These are phyloP conservation scores for Grammomys dolichurus DNA, from an alignment of 2,113 vertebrate genomes.

Conservation along the genomic window DNA sequence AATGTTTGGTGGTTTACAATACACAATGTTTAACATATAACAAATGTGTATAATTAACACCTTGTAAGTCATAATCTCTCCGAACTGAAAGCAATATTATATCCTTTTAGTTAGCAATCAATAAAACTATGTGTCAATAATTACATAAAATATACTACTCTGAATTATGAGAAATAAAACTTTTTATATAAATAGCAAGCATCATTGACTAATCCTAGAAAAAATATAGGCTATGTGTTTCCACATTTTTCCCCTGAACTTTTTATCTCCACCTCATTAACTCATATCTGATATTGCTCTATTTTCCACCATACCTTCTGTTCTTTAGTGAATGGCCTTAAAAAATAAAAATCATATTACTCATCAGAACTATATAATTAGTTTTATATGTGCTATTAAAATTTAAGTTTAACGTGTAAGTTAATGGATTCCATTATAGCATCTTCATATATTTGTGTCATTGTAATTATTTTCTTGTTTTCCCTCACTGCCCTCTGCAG, in stretches of 20 bases:
- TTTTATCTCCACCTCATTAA: background rate
- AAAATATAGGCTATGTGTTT: slow-evolving; percentile 6
- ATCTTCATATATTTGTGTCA: background rate
- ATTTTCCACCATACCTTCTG: slow-evolving; percentile 1
- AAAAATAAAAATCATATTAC: slow-evolving; percentile 23
- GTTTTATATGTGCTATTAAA: background rate
- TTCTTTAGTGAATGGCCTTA: background rate
- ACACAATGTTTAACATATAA: slow-evolving; percentile 9
- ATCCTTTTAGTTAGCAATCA: background rate
- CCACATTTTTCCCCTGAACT: background rate
- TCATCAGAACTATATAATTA: background rate
- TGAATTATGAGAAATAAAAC: background rate
- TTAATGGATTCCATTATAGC: background rate
- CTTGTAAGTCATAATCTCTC: background rate
- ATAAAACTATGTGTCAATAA: slow-evolving; percentile 40
- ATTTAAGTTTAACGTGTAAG: background rate
- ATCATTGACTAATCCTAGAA: background rate
- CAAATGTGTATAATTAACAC: background rate
- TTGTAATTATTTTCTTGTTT: background rate
- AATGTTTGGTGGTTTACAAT: background rate
- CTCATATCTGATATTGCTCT: background rate
- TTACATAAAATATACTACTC: background rate
- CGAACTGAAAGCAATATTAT: background rate
- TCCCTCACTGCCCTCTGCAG: background rate
- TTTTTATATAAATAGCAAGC: background rate